Evolutionary conservation across 2,888 invertebrate genomes (phyloP).

Genomic region (Adelphocoris suturalis): DNA sequence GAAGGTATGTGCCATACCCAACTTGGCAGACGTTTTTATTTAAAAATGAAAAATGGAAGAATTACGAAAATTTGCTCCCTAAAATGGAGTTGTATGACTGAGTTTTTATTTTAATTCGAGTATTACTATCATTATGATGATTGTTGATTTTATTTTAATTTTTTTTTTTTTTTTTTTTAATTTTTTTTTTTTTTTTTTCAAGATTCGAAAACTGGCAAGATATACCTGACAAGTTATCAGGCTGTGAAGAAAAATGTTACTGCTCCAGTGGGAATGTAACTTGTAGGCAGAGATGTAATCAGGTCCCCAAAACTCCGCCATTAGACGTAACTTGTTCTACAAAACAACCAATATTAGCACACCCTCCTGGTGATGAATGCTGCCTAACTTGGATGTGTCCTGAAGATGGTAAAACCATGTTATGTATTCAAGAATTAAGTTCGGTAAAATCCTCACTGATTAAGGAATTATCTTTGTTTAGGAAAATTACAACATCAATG

Average conservation of each 20-base stretch:
- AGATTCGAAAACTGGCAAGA: constrained; percentile 89
- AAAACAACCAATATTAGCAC: constrained; percentile 82
- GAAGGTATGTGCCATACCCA: too few relatives aligned
- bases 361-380: constrained; percentile 88
- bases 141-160: not conserved
- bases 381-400: constrained; percentile 88
- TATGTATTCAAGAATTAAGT: not conserved
- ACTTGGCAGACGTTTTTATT: too few relatives aligned
- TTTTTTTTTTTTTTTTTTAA: not conserved
- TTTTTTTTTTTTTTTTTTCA: constrained; percentile 73
- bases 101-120: too few relatives aligned
- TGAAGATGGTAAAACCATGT: constrained; percentile 39
- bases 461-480: too few relatives aligned
- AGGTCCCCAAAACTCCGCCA: constrained; percentile 88
- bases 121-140: too few relatives aligned
- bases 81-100: too few relatives aligned
- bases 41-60: too few relatives aligned
- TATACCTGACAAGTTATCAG: constrained; percentile 88
- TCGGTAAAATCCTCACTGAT: too few relatives aligned
- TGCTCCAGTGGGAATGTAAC: constrained; percentile 93
- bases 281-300: constrained; percentile 90
- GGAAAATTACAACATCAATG: too few relatives aligned
- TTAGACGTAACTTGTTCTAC: constrained; percentile 86
- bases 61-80: too few relatives aligned
- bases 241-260: constrained; percentile 91